Evolutionary conservation across 2,113 vertebrate species (phyloP).

Genomic region (Laticauda colubrina): DNA sequence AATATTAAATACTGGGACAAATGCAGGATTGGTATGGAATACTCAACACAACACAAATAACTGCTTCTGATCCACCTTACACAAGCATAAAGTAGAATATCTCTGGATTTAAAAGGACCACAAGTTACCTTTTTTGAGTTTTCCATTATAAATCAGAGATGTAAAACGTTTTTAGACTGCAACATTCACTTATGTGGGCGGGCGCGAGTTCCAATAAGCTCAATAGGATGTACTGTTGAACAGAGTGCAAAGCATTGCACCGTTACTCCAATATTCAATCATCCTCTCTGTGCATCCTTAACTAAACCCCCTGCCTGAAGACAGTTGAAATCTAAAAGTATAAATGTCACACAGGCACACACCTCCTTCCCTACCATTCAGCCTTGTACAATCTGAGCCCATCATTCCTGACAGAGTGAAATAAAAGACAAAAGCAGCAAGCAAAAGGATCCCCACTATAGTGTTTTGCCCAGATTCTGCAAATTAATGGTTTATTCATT

Average conservation of each 20-base stretch:
- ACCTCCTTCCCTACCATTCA: not conserved
- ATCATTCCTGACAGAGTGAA: not conserved
- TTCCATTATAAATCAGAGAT: not conserved
- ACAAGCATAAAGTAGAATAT: not conserved
- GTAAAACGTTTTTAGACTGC: not conserved
- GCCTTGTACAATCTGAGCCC: not conserved
- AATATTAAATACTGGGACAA: not conserved
- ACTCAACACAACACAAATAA: not conserved
- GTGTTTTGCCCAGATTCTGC: not conserved
- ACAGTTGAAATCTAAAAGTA: not conserved
- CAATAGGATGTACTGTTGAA: not conserved
- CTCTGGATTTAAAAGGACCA: not conserved
- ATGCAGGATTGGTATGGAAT: not conserved
- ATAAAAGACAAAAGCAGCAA: not conserved
- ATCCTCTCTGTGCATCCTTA: not conserved
- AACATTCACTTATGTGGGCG: not conserved
- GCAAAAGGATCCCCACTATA: not conserved
- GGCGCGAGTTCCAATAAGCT: not conserved
- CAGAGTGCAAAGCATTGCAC: not conserved
- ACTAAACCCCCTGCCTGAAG: not conserved
- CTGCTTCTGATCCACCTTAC: not conserved
- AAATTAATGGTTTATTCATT: not conserved
- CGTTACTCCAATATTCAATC: not conserved
- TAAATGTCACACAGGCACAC: not conserved
- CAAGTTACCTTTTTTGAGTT: not conserved